These are phyloP conservation scores for Australoheros facetus DNA, from an alignment of 2,797 vertebrate species.

Conservation along the genomic window DNA sequence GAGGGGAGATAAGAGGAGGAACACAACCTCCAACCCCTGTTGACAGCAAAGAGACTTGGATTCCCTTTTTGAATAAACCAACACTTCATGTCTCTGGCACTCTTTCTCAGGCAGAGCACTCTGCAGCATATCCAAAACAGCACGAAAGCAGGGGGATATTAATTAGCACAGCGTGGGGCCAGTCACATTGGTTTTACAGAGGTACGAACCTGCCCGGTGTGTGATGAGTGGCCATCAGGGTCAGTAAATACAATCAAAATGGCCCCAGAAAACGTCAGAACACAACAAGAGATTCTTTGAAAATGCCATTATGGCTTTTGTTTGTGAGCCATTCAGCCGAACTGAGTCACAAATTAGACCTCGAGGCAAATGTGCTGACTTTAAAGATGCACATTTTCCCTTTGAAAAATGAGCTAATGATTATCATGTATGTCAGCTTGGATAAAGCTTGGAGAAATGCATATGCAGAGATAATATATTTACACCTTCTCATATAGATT, in stretches of 20 bases:
- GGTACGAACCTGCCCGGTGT: constrained; percentile 19
- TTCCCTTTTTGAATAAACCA: constrained; percentile 47
- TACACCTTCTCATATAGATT: constrained; percentile 12
- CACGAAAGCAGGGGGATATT: constrained; percentile 55
- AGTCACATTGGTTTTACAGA: constrained; percentile 23
- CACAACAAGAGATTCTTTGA: background rate
- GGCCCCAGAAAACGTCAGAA: background rate
- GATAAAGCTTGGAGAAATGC: background rate
- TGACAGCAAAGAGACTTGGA: constrained; percentile 28
- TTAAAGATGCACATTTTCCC: constrained; percentile 14
- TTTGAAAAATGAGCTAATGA: constrained; percentile 32
- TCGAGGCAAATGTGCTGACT: constrained; percentile 29
- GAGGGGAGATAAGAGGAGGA: constrained; percentile 13
- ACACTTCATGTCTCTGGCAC: constrained; percentile 52
- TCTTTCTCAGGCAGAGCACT: constrained; percentile 36
- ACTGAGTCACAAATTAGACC: constrained; percentile 49
- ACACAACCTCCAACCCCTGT: background rate
- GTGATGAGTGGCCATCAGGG: constrained; percentile 45
- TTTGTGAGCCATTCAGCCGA: constrained; percentile 39
- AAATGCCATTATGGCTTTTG: constrained; percentile 44
- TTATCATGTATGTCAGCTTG: background rate
- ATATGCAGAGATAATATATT: background rate
- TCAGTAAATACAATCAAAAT: constrained; percentile 22
- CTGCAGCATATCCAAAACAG: constrained; percentile 52
- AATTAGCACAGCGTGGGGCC: constrained; percentile 55